phyloP scores from a whole-genome alignment of 2,888 invertebrate genomes.

The Ellobium chinense region DNA sequence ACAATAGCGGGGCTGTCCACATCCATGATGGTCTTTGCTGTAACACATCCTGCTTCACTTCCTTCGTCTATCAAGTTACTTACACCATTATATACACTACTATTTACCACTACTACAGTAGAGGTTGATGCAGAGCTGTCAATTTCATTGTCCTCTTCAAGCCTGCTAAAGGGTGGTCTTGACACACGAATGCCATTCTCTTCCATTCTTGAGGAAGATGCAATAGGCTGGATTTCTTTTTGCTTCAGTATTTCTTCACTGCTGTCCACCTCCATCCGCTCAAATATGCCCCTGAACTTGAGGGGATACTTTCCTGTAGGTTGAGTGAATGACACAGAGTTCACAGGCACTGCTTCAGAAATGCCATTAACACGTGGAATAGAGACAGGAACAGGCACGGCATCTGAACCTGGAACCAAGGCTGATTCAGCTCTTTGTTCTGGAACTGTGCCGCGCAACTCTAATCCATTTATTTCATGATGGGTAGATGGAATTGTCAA shows the following conservation, averaged over 20 bases:
- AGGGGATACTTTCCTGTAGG: slow-evolving; percentile 14
- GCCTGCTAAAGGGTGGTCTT: neutral
- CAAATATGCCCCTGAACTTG: slow-evolving; percentile 32
- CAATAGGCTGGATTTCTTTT: slow-evolving; percentile 19
- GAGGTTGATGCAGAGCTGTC: slow-evolving; percentile 38
- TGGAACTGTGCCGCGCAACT: neutral
- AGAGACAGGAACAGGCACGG: slow-evolving; percentile 9
- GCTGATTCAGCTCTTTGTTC: slow-evolving; percentile 3
- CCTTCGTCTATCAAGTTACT: slow-evolving; percentile 41
- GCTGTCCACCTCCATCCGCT: slow-evolving; percentile 37
- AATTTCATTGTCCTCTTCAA: slow-evolving; percentile 35
- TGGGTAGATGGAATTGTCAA: slow-evolving; percentile 8
- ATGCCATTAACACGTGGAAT: slow-evolving; percentile 17
- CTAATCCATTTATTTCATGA: slow-evolving; percentile 2
- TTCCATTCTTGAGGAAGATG: slow-evolving; percentile 29
- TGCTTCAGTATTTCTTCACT: slow-evolving; percentile 29
- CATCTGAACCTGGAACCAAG: neutral
- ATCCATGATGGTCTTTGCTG: slow-evolving; percentile 43
- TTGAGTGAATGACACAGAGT: slow-evolving; percentile 21
- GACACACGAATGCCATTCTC: slow-evolving; percentile 23
- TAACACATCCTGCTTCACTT: slow-evolving; percentile 39
- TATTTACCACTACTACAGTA: slow-evolving; percentile 36
- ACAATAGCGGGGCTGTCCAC: slow-evolving; percentile 45
- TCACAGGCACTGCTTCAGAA: slow-evolving; percentile 18
- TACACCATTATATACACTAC: slow-evolving; percentile 45